Evolutionary conservation across 2,113 vertebrate species (phyloP).

Genomic region (Psettodes erumei): DNA sequence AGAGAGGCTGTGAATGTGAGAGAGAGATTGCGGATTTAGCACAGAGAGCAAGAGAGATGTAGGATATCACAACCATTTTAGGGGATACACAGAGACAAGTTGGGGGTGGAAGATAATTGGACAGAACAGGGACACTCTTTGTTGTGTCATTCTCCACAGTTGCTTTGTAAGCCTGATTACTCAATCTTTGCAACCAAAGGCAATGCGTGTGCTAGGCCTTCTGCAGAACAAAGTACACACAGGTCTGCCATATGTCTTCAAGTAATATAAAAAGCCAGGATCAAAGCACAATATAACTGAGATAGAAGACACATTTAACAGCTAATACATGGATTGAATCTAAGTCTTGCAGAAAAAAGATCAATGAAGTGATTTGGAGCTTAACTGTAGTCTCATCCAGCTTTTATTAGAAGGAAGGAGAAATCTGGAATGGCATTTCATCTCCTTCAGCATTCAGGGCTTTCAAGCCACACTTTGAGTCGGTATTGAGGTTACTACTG

Average conservation of each 20-base stretch:
- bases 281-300: constrained; percentile 41
- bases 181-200: constrained; percentile 35
- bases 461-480: constrained; percentile 12
- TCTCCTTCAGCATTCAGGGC: constrained; percentile 7
- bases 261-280: constrained; percentile 51
- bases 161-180: constrained; percentile 49
- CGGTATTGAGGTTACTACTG: background rate
- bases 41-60: constrained; percentile 26
- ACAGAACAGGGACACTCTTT: constrained; percentile 41
- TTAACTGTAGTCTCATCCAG: constrained; percentile 35
- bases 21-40: constrained; percentile 25
- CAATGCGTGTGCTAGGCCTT: constrained; percentile 19
- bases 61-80: constrained; percentile 45
- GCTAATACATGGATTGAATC: constrained; percentile 46
- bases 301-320: constrained; percentile 48
- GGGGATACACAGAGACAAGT: constrained; percentile 37
- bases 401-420: constrained; percentile 51
- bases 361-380: constrained; percentile 53
- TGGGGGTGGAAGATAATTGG: constrained; percentile 49
- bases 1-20: constrained; percentile 22
- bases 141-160: constrained; percentile 44
- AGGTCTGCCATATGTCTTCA: constrained; percentile 49
- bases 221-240: constrained; percentile 10
- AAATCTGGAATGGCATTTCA: constrained; percentile 32
- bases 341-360: constrained; percentile 14